These are phyloP conservation scores for Luehdorfia chinensis DNA, from an alignment of 1,140 invertebrate genomes.

Conservation along the genomic window DNA sequence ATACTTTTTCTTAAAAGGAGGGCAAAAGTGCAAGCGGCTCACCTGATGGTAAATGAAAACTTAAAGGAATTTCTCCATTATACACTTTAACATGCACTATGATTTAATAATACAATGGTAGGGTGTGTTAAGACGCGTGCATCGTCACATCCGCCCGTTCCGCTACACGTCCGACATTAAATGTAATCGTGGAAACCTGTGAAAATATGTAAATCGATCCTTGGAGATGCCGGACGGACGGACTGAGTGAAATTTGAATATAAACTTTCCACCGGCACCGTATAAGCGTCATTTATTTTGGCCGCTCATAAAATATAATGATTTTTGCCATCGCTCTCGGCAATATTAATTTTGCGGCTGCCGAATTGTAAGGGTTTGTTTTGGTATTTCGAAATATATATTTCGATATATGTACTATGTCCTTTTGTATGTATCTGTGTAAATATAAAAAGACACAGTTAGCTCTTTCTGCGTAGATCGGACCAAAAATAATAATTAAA, in stretches of 20 bases:
- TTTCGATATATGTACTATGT: constrained; percentile 22
- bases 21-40: too few species aligned
- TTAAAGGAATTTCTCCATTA: too few species aligned
- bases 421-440: constrained; percentile 7
- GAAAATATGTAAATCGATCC: constrained; percentile 76
- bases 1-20: too few species aligned
- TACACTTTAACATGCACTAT: too few species aligned
- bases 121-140: too few species aligned
- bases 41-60: too few species aligned
- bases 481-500: too few species aligned
- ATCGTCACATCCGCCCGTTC: too few species aligned
- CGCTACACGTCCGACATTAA: constrained; percentile 34
- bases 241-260: constrained; percentile 71
- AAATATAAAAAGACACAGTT: too few species aligned
- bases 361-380: constrained; percentile 39
- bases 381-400: constrained; percentile 48
- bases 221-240: constrained; percentile 64
- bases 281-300: constrained; percentile 73
- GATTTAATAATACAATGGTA: too few species aligned
- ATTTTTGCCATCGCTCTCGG: constrained; percentile 67
- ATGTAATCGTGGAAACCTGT: constrained; percentile 64
- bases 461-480: too few species aligned
- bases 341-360: constrained; percentile 65
- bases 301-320: constrained; percentile 73
- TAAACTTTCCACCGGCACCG: constrained; percentile 63